Base-by-base conservation (phyloP, 2,888 invertebrate species). In the Andrena chrysosceles region DNA sequence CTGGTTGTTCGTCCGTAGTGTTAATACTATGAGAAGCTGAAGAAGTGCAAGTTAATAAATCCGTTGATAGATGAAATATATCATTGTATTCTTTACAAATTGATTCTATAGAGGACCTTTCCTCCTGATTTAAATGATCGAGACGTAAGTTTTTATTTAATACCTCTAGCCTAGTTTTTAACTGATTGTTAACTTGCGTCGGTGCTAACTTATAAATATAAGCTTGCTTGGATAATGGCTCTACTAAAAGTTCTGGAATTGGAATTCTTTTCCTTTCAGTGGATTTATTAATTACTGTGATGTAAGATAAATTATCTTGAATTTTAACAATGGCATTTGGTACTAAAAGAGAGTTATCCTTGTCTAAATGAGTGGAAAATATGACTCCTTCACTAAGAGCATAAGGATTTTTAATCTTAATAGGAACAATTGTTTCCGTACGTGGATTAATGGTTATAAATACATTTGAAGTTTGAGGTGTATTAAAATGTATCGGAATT, bases 391-490 rank as follows among this genome's bases (percentile, higher is more conserved):
- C 62, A 2, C n/a, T 62, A 20, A 71, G 6, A 31, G 31, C 31
- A 31, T 33, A 8, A 2, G 62, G 29, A 6, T 71, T 62, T 2
- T 16, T 2, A 13, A 71, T 6, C 20, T 20, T 60, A 49, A 72
- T 63, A 31, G 10, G 48, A 33, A 72, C 13, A 16, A 71, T 33
- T 3, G 62, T 71, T 23, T 71, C 62, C 8, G 62, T 33, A 33
- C 62, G 29, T 23, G 62, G 33, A 23, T 71, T 49, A 20, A 62
- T 13, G 1, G 31, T 71, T 49, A 71, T 52, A 1, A 5, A n/a
- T 4, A 48, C 31, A 31, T 6, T 13, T 1, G 31, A 52, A 16
- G n/a, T 2, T 62, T 71, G 62, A 0, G 62, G 54, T 5, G 26
- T 26, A 35, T 72, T 72, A 1, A 6, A 49, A 33, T 8, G 5